Base-by-base conservation (phyloP, 2,888 invertebrate genomes). In the Psylliodes chrysocephalus region DNA sequence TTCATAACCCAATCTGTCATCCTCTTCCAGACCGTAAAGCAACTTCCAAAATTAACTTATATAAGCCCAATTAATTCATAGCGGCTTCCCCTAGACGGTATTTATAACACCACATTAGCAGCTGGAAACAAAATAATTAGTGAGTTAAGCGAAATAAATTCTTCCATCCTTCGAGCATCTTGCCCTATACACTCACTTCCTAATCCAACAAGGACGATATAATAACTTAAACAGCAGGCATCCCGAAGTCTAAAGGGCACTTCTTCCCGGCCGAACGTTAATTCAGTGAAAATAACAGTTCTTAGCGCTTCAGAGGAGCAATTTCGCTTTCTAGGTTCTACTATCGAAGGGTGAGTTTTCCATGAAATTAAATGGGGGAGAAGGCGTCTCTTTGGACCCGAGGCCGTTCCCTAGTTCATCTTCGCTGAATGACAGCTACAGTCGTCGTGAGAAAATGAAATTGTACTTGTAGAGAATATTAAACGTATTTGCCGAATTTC, bases 401-500 rank as follows among this genome's bases (percentile, higher is more conserved):
- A 38, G 42, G 47, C 30, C 33, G 55, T 22, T 56, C 49, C 40
- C 60, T 55, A 60, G 63, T 52, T 66, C 64, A 66, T 69, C 59
- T 59, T 54, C 47, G 62, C 54, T 52, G 65, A 69, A 67, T 63
- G 69, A 66, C 67, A 61, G 65, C 54, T 49, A 51, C 60, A 66
- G 66, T 64, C 65, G 67, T 69, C 63, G 54, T 35, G 60, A 57
- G 66, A 68, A 68, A 66, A 70, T 70, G 70, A 68, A 70, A 70
- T 70, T 60, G 63, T 57, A 66, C 67, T 66, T 61, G 42, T 40
- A 44, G 63, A 51, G 70, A 68, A 70, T 70, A 70, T 67, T 70
- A 67, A 70, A 62, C 67, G 61, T 40, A 49, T 59, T 51, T 59
- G 28, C 28, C 51, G 40, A 51, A 51, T 59, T 59, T 51, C 51